phyloP scores from a whole-genome alignment of 92 coral and sea anemone species.

The Actinostola sp. region DNA sequence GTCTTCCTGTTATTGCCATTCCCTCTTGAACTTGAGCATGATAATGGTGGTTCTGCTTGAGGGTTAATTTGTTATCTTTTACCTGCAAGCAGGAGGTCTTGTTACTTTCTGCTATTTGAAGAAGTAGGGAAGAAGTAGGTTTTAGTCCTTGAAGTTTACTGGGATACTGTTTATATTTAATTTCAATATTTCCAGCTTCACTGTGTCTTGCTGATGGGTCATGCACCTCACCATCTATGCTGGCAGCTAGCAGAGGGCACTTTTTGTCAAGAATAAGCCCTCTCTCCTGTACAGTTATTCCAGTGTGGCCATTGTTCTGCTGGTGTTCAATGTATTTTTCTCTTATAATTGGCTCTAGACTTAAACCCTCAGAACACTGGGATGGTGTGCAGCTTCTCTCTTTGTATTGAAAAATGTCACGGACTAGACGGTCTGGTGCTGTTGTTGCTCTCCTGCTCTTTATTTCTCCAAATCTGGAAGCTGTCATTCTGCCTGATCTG shows the following conservation, averaged over 20 bases:
- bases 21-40: slow-evolving; percentile 25
- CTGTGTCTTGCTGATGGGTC: slow-evolving; percentile 26
- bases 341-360: slow-evolving; percentile 31
- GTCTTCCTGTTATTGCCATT: slow-evolving; percentile 8
- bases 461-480: slow-evolving; percentile 67
- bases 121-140: neutral
- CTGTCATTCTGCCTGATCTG: slow-evolving; percentile 57
- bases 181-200: slow-evolving; percentile 36
- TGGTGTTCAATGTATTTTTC: slow-evolving; percentile 38
- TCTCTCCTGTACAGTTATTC: slow-evolving; percentile 33
- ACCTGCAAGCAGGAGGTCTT: neutral
- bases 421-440: slow-evolving; percentile 43
- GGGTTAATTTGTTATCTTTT: neutral
- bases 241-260: slow-evolving; percentile 35
- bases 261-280: slow-evolving; percentile 38
- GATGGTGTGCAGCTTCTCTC: neutral
- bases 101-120: neutral
- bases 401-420: slow-evolving; percentile 42
- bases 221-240: slow-evolving; percentile 44
- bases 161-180: slow-evolving; percentile 38
- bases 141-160: neutral
- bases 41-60: slow-evolving; percentile 13
- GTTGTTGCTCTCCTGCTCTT: slow-evolving; percentile 46
- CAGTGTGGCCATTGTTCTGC: slow-evolving; percentile 25
- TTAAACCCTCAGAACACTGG: slow-evolving; percentile 24